These are phyloP conservation scores for Tetramorium parvispinum DNA, from an alignment of 1,140 invertebrate species.

Conservation along the genomic window DNA sequence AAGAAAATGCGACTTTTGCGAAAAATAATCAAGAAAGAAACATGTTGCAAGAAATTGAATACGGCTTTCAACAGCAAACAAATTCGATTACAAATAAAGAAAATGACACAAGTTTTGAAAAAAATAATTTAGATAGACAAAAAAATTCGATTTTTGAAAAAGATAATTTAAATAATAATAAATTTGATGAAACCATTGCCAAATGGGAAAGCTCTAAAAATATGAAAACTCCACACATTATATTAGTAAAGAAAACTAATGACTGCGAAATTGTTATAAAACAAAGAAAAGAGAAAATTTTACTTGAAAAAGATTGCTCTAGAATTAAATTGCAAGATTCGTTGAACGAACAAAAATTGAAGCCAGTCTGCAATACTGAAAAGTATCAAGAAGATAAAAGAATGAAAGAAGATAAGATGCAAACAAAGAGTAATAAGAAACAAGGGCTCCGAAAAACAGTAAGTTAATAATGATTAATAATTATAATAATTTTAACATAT, in stretches of 20 bases:
- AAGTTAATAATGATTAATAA: slow-evolving; percentile 17
- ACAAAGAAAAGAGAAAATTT: background rate
- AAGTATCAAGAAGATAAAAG: background rate
- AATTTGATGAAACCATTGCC: background rate
- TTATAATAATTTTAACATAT: slow-evolving; percentile 13
- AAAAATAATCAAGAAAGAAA: background rate
- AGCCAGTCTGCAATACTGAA: background rate
- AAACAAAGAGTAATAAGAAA: background rate
- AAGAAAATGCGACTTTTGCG: background rate
- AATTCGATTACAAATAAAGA: background rate
- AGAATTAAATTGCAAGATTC: background rate
- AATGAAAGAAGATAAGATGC: background rate
- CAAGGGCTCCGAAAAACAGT: background rate
- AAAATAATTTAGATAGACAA: background rate
- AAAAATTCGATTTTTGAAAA: background rate
- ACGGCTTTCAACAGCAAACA: background rate
- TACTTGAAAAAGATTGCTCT: background rate
- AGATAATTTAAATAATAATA: background rate
- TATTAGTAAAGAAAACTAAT: background rate
- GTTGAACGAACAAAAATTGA: background rate
- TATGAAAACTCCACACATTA: background rate
- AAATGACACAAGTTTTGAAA: background rate
- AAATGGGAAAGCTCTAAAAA: background rate
- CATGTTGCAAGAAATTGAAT: background rate
- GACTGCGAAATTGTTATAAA: background rate